Evolutionary conservation across 30 jellyfish, hydroid and myxozoan species (phyloP), one percentile per base, ranked within the genome.

Genomic region (Pseudorhiza aurosa): DNA sequence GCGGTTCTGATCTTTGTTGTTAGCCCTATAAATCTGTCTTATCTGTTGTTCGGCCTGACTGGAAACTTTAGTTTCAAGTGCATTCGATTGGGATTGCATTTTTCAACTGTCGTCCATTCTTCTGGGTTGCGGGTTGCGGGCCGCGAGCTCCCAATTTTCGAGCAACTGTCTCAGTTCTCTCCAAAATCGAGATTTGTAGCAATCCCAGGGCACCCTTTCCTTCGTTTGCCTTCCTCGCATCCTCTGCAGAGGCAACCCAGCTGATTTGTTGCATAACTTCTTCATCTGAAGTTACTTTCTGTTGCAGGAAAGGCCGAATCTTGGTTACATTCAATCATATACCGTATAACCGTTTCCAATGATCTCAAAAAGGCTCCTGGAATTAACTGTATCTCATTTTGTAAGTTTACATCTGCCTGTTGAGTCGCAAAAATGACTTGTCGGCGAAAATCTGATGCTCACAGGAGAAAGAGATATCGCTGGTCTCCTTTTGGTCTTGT

Each of bases 401-500:
- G 17, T 37, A 65, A 37, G 37, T 65, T 65, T 35, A 69, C 45
- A 26, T 65, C 81, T 11, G 81, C 81, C 27, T 65, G 36, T 65
- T 65, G 81, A 65, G 11, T 10, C 53, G 81, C 81, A 36, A 65
- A 65, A 65, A 65, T 27, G 30, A 65, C 72, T 65, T 65, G 31
- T 33, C 37, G 81, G 53, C 81, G 17, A 11, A 65, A 26, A 65
- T 65, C 81, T 15, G 37, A 33, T 27, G 81, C 81, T 65, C 81
- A 29, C 81, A 65, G 81, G 62, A 65, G 62, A 35, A 65, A 65
- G 8, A 69, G n/a, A n/a, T 26, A 14, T 65, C 81, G 45, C 70
- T 32, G 62, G 65, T 65, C 70, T 65, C 69, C 69, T 55, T 62
- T 65, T 65, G 81, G 14, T 33, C 69, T 55, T 55, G 69, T 55